These are phyloP conservation scores for Gisinianus flammeolus DNA, from an alignment of 2,888 invertebrate species.

Conservation along the genomic window DNA sequence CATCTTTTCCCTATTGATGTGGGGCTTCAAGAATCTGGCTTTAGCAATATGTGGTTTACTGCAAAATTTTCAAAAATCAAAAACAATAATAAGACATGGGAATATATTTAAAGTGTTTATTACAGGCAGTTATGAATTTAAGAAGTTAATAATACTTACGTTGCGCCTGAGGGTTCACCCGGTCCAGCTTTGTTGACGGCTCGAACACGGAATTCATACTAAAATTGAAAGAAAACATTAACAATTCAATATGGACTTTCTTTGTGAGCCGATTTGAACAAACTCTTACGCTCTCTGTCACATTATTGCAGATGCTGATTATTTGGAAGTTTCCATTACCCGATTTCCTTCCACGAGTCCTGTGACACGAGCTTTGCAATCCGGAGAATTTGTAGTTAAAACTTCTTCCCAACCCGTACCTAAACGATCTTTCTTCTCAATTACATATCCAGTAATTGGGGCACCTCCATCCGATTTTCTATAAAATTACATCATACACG, in stretches of 20 bases:
- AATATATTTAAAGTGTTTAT: too few species aligned
- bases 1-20: conserved; percentile 92
- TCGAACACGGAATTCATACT: conserved; percentile 61
- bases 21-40: conserved; percentile 87
- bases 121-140: too few species aligned
- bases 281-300: too few species aligned
- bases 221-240: background rate
- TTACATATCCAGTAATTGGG: conserved; percentile 81
- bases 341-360: conserved; percentile 89
- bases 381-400: conserved; percentile 74
- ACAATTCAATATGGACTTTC: background rate
- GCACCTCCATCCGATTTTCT: conserved; percentile 78
- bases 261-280: background rate
- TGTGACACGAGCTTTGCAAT: conserved; percentile 80
- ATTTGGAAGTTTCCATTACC: too few species aligned
- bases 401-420: conserved; percentile 82
- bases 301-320: too few species aligned
- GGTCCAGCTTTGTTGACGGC: conserved; percentile 95
- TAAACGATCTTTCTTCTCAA: conserved; percentile 86
- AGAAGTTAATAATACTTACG: too few species aligned
- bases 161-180: conserved; percentile 87
- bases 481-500: too few species aligned
- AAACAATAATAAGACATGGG: too few species aligned
- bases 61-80: too few species aligned
- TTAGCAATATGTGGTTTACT: conserved; percentile 86